Conservation (phyloP, 2,888 invertebrate genomes). For the Drosophila nr. medialis region DNA sequence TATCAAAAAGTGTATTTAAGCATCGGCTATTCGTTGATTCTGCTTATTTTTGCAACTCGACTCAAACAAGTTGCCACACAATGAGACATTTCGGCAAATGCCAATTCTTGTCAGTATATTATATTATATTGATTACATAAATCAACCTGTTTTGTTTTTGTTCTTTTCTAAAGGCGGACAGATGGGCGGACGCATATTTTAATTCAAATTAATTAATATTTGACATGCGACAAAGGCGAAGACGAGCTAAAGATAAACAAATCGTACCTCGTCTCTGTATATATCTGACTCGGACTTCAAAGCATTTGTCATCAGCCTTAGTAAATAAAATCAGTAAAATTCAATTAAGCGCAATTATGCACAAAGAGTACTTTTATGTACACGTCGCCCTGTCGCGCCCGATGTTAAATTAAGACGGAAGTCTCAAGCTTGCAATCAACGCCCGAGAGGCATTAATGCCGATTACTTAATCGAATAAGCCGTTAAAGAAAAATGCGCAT, state of each 20-base stretch:
- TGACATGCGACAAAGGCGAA: conserved; percentile 49
- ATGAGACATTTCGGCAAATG: conserved; percentile 56
- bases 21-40: neutral
- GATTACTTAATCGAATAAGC: conserved; percentile 64
- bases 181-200: conserved; percentile 31
- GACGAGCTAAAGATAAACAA: conserved; percentile 30
- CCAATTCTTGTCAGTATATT: conserved; percentile 53
- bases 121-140: conserved; percentile 70
- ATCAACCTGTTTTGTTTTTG: conserved; percentile 61
- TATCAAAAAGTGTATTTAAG: conserved; percentile 18
- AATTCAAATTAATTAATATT: conserved; percentile 42
- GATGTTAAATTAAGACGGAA: conserved; percentile 66
- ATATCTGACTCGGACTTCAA: conserved; percentile 3
- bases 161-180: conserved; percentile 29
- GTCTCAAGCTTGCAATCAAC: conserved; percentile 63
- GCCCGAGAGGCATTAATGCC: conserved; percentile 44
- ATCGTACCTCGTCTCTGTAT: conserved; percentile 7
- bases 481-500: conserved; percentile 40
- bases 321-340: conserved; percentile 23
- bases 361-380: conserved; percentile 33
- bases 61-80: conserved; percentile 72
- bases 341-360: conserved; percentile 76
- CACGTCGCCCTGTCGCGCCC: conserved; percentile 19
- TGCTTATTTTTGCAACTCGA: conserved; percentile 23
- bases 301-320: conserved; percentile 31